These are phyloP conservation scores for Periphyllus acericola DNA, from an alignment of 2,888 invertebrate genomes.

Conservation along the genomic window DNA sequence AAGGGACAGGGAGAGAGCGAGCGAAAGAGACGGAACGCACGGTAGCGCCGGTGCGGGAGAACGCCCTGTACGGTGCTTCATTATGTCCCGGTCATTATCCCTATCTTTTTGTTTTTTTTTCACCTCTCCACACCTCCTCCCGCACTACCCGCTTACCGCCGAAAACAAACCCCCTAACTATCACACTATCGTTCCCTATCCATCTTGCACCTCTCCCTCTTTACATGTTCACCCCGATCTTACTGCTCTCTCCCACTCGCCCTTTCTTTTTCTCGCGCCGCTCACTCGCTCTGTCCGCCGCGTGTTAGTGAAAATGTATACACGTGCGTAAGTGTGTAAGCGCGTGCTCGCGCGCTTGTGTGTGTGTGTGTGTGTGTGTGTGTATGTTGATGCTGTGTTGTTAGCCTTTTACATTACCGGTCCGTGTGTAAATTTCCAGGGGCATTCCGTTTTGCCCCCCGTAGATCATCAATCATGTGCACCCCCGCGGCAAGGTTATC, in stretches of 20 bases:
- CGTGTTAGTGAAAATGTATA: neutral
- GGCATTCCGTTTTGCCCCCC: constrained; percentile 44
- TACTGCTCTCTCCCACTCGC: neutral
- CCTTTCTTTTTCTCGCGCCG: neutral
- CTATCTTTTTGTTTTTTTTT: constrained; percentile 60
- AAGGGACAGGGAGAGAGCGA: neutral
- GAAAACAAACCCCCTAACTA: constrained; percentile 23
- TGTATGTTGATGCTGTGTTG: neutral
- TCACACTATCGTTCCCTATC: neutral
- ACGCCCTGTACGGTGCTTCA: constrained; percentile 48
- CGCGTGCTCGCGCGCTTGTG: neutral
- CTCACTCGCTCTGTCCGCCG: neutral
- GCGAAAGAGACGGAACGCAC: neutral
- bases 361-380: neutral
- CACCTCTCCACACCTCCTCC: neutral
- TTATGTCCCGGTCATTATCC: constrained; percentile 62
- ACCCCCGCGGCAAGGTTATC: constrained; percentile 17
- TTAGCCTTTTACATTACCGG: constrained; percentile 60
- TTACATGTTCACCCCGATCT: neutral
- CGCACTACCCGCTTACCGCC: neutral
- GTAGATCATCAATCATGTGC: constrained; percentile 55
- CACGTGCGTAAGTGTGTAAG: neutral
- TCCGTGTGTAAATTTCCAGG: constrained; percentile 60
- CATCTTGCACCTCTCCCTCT: neutral
- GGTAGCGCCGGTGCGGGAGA: neutral